Conservation (phyloP, 2,888 invertebrate species). For the Caenorhabditis panamensis region DNA sequence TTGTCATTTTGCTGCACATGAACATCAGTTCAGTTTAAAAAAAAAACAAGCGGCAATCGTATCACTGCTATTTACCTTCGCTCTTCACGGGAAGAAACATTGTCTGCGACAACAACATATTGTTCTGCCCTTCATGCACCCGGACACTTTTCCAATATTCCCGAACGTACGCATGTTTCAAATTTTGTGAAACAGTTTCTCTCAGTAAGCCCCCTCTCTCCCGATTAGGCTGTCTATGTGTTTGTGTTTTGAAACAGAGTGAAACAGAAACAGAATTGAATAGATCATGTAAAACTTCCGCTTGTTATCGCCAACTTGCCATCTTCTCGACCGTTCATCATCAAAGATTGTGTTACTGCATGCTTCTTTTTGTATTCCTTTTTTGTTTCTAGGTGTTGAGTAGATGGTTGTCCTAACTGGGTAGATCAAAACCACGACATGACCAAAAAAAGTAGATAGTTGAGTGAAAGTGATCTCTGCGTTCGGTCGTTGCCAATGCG, state of each 20-base stretch:
- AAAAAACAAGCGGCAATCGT: conserved; percentile 18
- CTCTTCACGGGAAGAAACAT: conserved; percentile 14
- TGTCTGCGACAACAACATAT: conserved; percentile 28
- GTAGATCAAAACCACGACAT: background rate
- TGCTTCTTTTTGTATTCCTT: background rate
- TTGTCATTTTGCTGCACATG: background rate
- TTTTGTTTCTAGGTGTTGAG: background rate
- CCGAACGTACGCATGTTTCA: conserved; percentile 4
- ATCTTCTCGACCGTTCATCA: conserved; percentile 7
- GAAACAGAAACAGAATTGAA: background rate
- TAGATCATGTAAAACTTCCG: conserved; percentile 13
- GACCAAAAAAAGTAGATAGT: background rate
- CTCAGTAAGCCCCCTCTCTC: background rate
- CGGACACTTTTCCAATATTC: background rate
- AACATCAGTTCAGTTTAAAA: background rate
- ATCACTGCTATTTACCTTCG: conserved; percentile 22
- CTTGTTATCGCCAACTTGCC: conserved; percentile 3
- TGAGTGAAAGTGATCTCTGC: conserved; percentile 6
- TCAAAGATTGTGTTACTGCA: conserved; percentile 13
- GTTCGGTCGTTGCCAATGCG: background rate
- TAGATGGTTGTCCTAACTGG: too few species aligned
- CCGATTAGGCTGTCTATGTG: background rate
- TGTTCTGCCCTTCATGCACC: conserved; percentile 4
- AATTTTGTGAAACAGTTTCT: background rate
- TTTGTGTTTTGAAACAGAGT: conserved; percentile 3